A percentile compares a stretch with the other conserved stretches of the same genome.
Evolutionary conservation across 2,888 invertebrate genomes (phyloP).

Genomic region (Formica aserva): DNA sequence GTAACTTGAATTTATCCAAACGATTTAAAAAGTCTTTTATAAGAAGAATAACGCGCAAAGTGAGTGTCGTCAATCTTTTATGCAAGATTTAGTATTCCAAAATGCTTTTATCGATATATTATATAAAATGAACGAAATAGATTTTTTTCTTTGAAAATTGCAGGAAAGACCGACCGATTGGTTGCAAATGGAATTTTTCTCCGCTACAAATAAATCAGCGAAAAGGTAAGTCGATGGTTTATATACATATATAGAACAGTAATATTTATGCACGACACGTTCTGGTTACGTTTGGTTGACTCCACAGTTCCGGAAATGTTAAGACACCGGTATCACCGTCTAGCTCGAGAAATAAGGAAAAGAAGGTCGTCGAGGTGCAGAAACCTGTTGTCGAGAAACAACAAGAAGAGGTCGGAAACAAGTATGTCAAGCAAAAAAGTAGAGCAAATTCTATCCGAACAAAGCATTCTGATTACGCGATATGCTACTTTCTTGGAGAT

Average conservation of each 20-base stretch:
- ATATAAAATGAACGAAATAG: background rate
- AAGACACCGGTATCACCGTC: constrained; percentile 48
- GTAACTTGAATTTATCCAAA: constrained; percentile 3
- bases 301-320: constrained; percentile 57
- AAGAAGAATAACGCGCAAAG: background rate
- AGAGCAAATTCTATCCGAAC: constrained; percentile 61
- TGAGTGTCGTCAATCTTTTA: background rate
- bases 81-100: background rate
- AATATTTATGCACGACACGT: constrained; percentile 11
- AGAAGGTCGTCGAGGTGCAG: constrained; percentile 61
- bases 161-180: background rate
- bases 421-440: constrained; percentile 71
- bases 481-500: background rate
- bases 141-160: background rate
- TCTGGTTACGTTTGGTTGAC: constrained; percentile 29
- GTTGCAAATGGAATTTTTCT: constrained; percentile 13
- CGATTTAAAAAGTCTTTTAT: background rate
- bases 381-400: constrained; percentile 68
- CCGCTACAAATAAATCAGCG: background rate
- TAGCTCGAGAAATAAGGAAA: constrained; percentile 66
- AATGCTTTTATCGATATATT: constrained; percentile 9
- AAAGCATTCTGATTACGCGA: constrained; percentile 64
- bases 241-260: background rate
- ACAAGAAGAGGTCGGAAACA: constrained; percentile 62
- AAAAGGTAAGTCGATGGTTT: constrained; percentile 15